Evolutionary conservation across 2,888 invertebrate genomes (phyloP).

Genomic region (Endomychus coccineus): DNA sequence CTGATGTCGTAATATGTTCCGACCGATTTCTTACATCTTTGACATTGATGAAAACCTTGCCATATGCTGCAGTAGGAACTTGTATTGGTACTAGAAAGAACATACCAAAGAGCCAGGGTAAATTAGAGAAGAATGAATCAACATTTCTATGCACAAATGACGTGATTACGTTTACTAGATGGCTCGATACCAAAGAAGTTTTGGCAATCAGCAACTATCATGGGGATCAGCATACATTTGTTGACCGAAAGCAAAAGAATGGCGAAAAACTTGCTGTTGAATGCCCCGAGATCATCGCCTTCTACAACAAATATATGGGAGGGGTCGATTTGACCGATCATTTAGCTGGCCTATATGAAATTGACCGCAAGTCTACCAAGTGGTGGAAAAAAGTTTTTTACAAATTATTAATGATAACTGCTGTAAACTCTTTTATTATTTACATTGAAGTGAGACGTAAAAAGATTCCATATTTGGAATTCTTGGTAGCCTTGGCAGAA

Average conservation of each 20-base stretch:
- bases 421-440: conserved; percentile 26
- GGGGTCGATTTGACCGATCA: conserved; percentile 31
- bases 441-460: conserved; percentile 7
- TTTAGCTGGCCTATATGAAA: conserved; percentile 25
- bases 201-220: conserved; percentile 30
- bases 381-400: conserved; percentile 31
- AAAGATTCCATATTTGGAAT: conserved; percentile 7
- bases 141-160: background rate
- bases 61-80: conserved; percentile 6
- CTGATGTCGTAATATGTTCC: conserved; percentile 6
- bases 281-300: conserved; percentile 22
- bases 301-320: conserved; percentile 25
- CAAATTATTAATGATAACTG: conserved; percentile 24
- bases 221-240: conserved; percentile 14
- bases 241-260: conserved; percentile 26
- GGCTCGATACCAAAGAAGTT: conserved; percentile 31
- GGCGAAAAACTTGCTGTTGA: conserved; percentile 23
- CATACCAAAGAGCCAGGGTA: conserved; percentile 1
- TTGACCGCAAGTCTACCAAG: conserved; percentile 27
- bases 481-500: conserved; percentile 6
- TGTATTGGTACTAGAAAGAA: background rate
- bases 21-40: conserved; percentile 7
- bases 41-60: background rate
- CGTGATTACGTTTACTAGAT: conserved; percentile 6
- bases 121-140: background rate